A percentile compares a stretch with the other conserved stretches of the same genome.
Conservation (phyloP, 2,797 vertebrate genomes). For the Chaenodraco wilsoni region DNA sequence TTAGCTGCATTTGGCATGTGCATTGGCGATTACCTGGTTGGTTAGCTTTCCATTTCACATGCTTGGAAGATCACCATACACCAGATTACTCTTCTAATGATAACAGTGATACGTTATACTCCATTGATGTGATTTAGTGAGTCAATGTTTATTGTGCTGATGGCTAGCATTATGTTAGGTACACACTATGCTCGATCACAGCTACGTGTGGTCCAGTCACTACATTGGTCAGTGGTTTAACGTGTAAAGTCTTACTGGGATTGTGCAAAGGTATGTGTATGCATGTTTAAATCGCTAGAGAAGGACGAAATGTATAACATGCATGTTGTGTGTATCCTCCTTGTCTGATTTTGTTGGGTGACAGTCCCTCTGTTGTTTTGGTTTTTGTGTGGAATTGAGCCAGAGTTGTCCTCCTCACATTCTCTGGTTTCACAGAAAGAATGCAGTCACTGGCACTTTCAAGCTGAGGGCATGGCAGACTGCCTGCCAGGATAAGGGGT, state of each 20-base stretch:
- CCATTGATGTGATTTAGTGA: neutral
- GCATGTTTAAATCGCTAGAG: neutral
- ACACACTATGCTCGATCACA: slow-evolving; percentile 13
- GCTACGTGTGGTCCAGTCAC: slow-evolving; percentile 39
- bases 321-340: neutral
- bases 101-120: neutral
- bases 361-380: slow-evolving; percentile 46
- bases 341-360: slow-evolving; percentile 18
- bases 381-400: slow-evolving; percentile 22
- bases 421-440: slow-evolving; percentile 49
- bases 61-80: neutral
- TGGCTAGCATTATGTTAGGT: slow-evolving; percentile 1
- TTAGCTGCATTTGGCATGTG: slow-evolving; percentile 58
- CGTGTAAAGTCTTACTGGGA: slow-evolving; percentile 33
- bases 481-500: slow-evolving; percentile 12
- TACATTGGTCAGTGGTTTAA: slow-evolving; percentile 63
- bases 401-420: slow-evolving; percentile 32
- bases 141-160: neutral
- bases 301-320: neutral
- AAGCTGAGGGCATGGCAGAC: slow-evolving; percentile 22
- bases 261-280: slow-evolving; percentile 25
- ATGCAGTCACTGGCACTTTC: slow-evolving; percentile 37
- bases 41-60: slow-evolving; percentile 50
- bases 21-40: slow-evolving; percentile 37
- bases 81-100: neutral